Conservation (phyloP, 1,140 invertebrate species). For the Macrotrachela quadricornifera region DNA sequence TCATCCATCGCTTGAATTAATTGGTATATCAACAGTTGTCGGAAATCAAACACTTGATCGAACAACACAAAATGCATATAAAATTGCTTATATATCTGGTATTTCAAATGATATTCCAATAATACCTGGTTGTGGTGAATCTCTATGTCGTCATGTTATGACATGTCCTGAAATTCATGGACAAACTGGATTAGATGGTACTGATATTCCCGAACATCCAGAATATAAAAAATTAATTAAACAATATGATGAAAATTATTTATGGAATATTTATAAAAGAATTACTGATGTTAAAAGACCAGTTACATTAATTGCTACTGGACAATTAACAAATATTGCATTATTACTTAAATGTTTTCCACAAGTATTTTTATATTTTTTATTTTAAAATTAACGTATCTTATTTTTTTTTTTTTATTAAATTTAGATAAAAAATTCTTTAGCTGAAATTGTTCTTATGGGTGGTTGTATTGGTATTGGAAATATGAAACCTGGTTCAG, state of each 20-base stretch:
- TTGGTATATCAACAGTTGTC: constrained; percentile 7
- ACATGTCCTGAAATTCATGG: constrained; percentile 8
- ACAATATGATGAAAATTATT: no score
- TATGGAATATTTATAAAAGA: not conserved
- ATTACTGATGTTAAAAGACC: not conserved
- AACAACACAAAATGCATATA: constrained; percentile 5
- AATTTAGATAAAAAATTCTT: not conserved
- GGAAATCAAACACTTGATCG: constrained; percentile 6
- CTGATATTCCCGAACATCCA: not conserved
- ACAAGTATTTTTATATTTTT: not conserved
- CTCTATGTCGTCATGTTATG: not conserved
- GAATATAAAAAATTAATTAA: no score
- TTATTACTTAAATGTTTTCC: constrained; percentile 4
- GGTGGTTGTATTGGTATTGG: constrained; percentile 3
- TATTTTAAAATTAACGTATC: no score
- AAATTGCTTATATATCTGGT: not conserved
- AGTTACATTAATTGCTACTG: constrained; percentile 6
- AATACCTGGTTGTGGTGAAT: not conserved
- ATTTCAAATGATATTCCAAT: not conserved
- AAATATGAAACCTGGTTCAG: constrained; percentile 3
- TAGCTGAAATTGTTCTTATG: constrained; percentile 6
- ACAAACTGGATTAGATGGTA: constrained; percentile 1
- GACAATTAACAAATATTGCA: constrained; percentile 6
- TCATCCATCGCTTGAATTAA: not conserved
- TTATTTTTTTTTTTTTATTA: no score